Evolutionary conservation across 1,140 invertebrate species (phyloP).

Genomic region (Zaprionus taronus): DNA sequence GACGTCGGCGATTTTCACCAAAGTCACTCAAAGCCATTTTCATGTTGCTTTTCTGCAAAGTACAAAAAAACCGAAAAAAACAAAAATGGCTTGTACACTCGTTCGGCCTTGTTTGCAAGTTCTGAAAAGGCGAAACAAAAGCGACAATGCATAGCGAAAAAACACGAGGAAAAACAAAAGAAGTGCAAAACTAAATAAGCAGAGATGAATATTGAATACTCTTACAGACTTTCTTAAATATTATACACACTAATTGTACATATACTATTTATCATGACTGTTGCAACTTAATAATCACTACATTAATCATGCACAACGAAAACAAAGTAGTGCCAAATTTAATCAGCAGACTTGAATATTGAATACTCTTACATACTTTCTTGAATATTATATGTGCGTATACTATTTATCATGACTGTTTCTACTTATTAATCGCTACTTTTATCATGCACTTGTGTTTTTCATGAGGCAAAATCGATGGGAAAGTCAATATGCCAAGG

Average conservation of each 20-base stretch:
- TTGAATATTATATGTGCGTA: neutral
- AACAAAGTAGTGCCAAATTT: neutral
- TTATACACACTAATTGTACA: too few species aligned
- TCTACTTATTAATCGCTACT: neutral
- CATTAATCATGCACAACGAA: constrained; percentile 1
- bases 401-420: neutral
- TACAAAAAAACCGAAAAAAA: constrained; percentile 36
- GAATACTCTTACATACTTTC: constrained; percentile 17
- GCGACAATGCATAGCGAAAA: constrained; percentile 74
- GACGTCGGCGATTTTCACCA: constrained; percentile 56
- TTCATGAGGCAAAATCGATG: too few species aligned
- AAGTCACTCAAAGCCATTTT: constrained; percentile 83
- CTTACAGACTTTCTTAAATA: neutral
- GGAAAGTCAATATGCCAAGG: neutral
- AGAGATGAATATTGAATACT: constrained; percentile 8
- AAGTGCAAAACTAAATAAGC: neutral
- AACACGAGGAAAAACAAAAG: constrained; percentile 29
- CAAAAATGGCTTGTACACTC: constrained; percentile 54
- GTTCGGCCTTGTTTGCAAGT: constrained; percentile 72
- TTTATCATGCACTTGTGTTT: neutral
- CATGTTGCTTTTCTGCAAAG: constrained; percentile 65
- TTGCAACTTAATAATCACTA: neutral
- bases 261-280: neutral
- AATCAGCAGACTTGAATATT: neutral
- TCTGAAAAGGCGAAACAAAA: constrained; percentile 77